Evolutionary conservation across 1,140 invertebrate species (phyloP), one percentile per base, ranked within the genome.

Genomic region (Anoplophora glabripennis): DNA sequence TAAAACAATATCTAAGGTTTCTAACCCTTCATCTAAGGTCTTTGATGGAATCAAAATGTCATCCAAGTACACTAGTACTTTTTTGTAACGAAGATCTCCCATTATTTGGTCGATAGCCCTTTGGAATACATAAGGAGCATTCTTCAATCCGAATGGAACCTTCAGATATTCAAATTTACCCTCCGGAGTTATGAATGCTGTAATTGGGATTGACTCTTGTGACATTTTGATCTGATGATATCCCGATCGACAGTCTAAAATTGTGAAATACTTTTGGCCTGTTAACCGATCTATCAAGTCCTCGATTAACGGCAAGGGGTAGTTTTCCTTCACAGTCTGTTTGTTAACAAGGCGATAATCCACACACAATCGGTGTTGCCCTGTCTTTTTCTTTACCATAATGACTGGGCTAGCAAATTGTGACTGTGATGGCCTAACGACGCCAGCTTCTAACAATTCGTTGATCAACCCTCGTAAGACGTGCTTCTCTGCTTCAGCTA

Each of bases 341-440:
- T 33, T 21, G 48, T 76, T 77, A 33, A 77, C 45, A n/a, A 57
- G 65, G 7, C 74, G 45, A 52, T 62, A 76, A 48, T 77, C 75
- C 0, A 75, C 64, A 45, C 74, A 73, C 9, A 75, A 21, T 17
- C 74, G 38, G 11, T 67, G 44, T 3, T 59, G 49, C 7, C 73
- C 74, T 44, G 72, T 63, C 14, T 67, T 65, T 52, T 77, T 76
- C 35, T 64, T 66, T 1, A 74, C 72, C 5, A 74, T 42, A 0
- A 74, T 57, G 7, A 75, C 62, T 1, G 72, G 72, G 36, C 69
- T 69, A 1, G 68, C 62, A 49, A 67, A 75, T 12, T 59, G 34
- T 0, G 72, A 75, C 3, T 57, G 46, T 10, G 61, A 66, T 4
- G 21, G 21, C 3, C 34, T 10, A 0, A 76, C 36, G 36, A 36